Base-by-base conservation (phyloP, 1,140 invertebrate genomes). In the Maniola jurtina region DNA sequence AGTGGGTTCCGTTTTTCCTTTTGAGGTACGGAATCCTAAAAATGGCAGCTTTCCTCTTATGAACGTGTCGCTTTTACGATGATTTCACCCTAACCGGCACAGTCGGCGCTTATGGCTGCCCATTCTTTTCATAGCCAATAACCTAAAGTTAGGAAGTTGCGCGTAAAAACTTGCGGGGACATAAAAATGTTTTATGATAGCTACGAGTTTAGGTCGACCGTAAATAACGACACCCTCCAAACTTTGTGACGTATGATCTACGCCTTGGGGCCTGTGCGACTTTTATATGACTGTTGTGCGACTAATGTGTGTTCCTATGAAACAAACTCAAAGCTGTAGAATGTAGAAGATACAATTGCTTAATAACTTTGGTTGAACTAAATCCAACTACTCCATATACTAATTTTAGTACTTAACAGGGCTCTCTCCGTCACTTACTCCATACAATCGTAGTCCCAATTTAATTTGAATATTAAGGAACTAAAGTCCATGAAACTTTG, bases 151-250 rank as follows among this genome's bases (percentile, higher is more conserved):
- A 52, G 48, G 48, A 52, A 52, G 48, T 52, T 25, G 48, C 15
- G 48, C 48, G 48, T 52, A 25, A 42, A 52, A 52, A 52, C 48
- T 52, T 52, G 48, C 48, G 48, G 48, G 48, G 48, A 52, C 48
- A 52, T 52, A 52, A 52, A 52, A 52, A 52, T 52, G 48, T 52
- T 52, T 52, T 48, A 48, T 48, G 48, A 15, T 52, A 8, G 16
- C 15, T 16, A 6, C 48, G 16, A 52, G 48, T 25, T 52, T 52
- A 52, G 48, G 48, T 25, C 14, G 14, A 13, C 48, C 48, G 48
- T 52, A 52, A 52, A 52, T 52, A 52, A 52, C 16, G 16, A 1
- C 40, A 5, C 48, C 14, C 45, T 48, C 15, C 14, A 16, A 52
- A 52, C 48, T 52, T 52, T 52, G 48, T 52, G 15, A 52, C 48